Evolutionary conservation across 2,888 invertebrate species (phyloP).

Genomic region (Polymixis lichenea): DNA sequence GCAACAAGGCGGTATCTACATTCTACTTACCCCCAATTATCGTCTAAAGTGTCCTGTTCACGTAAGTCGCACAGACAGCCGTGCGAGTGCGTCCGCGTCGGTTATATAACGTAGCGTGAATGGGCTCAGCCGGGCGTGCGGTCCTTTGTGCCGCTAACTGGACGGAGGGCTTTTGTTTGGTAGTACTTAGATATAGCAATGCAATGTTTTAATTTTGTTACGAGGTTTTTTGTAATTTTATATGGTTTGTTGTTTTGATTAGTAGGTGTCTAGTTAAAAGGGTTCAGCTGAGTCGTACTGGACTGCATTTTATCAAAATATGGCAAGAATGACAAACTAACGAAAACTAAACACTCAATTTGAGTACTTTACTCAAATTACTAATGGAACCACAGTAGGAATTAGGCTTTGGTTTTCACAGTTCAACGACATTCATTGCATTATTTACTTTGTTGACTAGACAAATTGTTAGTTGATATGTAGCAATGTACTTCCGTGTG

Average conservation of each 20-base stretch:
- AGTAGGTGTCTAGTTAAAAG: too few species aligned
- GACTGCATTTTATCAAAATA: not conserved
- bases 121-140: constrained; percentile 71
- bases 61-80: constrained; percentile 48
- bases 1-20: not conserved
- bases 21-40: constrained; percentile 26
- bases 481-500: too few species aligned
- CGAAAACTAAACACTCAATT: not conserved
- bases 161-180: constrained; percentile 53
- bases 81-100: constrained; percentile 17
- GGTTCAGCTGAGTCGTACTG: not conserved
- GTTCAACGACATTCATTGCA: too few species aligned
- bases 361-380: not conserved
- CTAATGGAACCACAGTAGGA: too few species aligned
- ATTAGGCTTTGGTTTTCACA: too few species aligned
- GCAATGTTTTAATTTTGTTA: constrained; percentile 41
- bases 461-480: too few species aligned
- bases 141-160: constrained; percentile 72
- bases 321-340: too few species aligned
- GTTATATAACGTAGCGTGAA: constrained; percentile 85
- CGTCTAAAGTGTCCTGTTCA: constrained; percentile 2
- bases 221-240: constrained; percentile 37
- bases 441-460: too few species aligned
- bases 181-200: constrained; percentile 17
- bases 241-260: not conserved